Evolutionary conservation across 2,797 vertebrate genomes (phyloP), one percentile per base, ranked within the genome.

Genomic region (Acipenser transmontanus): DNA sequence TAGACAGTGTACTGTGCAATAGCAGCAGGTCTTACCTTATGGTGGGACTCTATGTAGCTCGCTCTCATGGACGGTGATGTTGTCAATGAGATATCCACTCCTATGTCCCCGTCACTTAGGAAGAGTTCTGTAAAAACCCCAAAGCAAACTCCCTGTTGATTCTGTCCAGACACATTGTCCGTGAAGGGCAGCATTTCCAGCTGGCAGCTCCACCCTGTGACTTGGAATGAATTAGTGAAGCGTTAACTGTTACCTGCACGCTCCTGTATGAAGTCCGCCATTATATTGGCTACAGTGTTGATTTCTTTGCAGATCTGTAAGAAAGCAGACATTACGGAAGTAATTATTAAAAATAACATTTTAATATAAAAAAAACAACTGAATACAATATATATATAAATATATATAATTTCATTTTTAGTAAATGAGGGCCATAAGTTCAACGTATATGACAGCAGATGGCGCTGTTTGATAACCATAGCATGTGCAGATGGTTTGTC

Each of bases 271-370:
- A 91, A 96, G 70, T 87, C 81, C 17, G 93, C 88, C 77, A 95
- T 73, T 1, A 90, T 79, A 67, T 91, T 89, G 63, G 92, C 81
- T 70, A 91, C 77, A 62, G 84, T 84, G 79, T 90, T 92, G 67
- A 95, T 94, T 84, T 98, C 93, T 6, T 89, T 89, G 78, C 94
- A 96, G 66, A 95, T 91, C 95, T 97, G 76, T 17, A 76, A 34
- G 11, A 14, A 57, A 73, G 17, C 68, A 73, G 8, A 76, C 34
- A 34, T 34, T 34, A 34, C 34, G 34, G 17, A 17, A 17, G 17
- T 17, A 17, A 17, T 17, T 17, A 17, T 17, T 17, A 17, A 17
- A 17, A 17, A 17, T 17, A 17, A 17, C 17, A 17, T 17, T 17
- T 17, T 17, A 17, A 17, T 17, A 17, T 17, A 17, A 17, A 17